Evolutionary conservation across 2,797 vertebrate genomes (phyloP).

Genomic region (Anguilla obscura): DNA sequence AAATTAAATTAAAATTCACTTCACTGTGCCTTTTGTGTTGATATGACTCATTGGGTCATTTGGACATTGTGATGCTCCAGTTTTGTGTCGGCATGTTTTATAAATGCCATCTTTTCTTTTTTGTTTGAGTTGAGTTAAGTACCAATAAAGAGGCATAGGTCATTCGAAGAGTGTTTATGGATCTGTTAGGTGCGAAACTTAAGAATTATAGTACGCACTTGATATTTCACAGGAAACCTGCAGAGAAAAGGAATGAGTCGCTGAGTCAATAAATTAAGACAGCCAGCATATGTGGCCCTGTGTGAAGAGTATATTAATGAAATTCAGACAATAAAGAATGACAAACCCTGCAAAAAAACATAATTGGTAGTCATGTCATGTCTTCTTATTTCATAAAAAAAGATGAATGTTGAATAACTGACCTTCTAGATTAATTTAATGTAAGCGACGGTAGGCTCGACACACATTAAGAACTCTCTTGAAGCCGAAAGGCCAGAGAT

Average conservation of each 20-base stretch:
- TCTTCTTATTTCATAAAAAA: constrained; percentile 1
- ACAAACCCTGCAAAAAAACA: not conserved
- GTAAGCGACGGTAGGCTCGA: constrained; percentile 30
- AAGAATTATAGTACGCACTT: not conserved
- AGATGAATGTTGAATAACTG: not conserved
- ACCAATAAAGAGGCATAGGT: not conserved
- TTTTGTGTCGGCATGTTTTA: not conserved
- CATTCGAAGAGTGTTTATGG: not conserved
- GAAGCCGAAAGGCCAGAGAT: constrained; percentile 39
- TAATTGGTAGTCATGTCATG: not conserved
- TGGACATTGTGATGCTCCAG: not conserved
- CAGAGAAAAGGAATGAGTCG: not conserved
- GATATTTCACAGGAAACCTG: not conserved
- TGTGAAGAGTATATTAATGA: constrained; percentile 13
- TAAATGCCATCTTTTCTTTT: not conserved
- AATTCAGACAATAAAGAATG: not conserved
- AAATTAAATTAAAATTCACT: not conserved
- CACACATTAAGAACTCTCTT: constrained; percentile 21
- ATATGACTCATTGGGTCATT: not conserved
- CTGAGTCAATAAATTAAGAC: not conserved
- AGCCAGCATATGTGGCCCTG: not conserved
- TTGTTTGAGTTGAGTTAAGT: not conserved
- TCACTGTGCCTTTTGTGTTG: not conserved
- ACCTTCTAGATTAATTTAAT: constrained; percentile 37
- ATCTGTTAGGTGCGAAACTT: not conserved